Percentiles rank a stretch among this genome's conserved stretches.
Evolutionary conservation across 2,888 invertebrate species (phyloP).

Genomic region (Dicranocentrus wangi): DNA sequence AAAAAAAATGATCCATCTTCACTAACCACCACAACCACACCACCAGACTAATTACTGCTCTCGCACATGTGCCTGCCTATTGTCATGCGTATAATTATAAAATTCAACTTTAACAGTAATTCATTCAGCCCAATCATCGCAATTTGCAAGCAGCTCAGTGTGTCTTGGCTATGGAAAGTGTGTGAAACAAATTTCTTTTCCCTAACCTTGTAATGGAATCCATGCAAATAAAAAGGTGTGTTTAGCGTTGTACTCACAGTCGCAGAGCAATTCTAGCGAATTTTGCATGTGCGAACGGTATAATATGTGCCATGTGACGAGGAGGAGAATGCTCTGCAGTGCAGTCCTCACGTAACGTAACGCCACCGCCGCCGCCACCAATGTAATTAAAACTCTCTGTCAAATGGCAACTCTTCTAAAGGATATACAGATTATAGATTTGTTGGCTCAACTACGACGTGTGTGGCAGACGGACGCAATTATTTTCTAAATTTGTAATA

Average conservation of each 20-base stretch:
- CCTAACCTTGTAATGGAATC: slow-evolving; percentile 64
- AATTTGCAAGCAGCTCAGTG: slow-evolving; percentile 44
- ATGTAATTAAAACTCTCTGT: too few species aligned
- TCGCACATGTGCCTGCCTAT: slow-evolving; percentile 60
- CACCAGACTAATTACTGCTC: slow-evolving; percentile 33
- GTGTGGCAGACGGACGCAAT: slow-evolving; percentile 3
- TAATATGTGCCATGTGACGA: too few species aligned
- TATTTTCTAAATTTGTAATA: too few species aligned
- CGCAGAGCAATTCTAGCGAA: too few species aligned
- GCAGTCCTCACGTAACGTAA: too few species aligned
- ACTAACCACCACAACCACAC: background rate
- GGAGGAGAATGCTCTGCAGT: too few species aligned
- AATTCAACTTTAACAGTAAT: slow-evolving; percentile 26
- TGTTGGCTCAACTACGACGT: background rate
- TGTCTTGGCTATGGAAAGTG: slow-evolving; percentile 60
- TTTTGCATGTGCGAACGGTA: too few species aligned
- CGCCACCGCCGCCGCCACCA: too few species aligned
- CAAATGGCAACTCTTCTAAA: too few species aligned
- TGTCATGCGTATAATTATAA: slow-evolving; percentile 50
- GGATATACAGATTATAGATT: too few species aligned
- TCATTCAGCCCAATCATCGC: slow-evolving; percentile 20
- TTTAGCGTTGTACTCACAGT: too few species aligned
- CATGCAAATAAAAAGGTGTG: slow-evolving; percentile 46
- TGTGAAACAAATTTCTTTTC: slow-evolving; percentile 62
- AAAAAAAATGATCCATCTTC: slow-evolving; percentile 18